Conservation (phyloP, 1,140 invertebrate genomes). For the Drosophila eugracilis region DNA sequence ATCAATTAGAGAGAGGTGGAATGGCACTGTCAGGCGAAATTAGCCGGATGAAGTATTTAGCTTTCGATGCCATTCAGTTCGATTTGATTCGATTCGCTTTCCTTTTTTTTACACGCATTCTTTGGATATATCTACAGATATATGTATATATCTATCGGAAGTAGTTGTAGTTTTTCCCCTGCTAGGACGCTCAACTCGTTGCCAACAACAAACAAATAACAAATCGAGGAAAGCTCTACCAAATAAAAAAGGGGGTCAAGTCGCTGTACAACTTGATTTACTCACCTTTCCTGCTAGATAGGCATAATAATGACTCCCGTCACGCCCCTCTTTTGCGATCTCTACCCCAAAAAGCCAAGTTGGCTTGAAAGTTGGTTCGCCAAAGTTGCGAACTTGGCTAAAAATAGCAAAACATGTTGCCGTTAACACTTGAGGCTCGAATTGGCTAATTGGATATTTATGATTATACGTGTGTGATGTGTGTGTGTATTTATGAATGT, state of each 20-base stretch:
- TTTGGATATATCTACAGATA: constrained; percentile 1
- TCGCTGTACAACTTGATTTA: constrained; percentile 67
- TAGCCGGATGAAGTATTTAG: constrained; percentile 76
- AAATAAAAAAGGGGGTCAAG: constrained; percentile 75
- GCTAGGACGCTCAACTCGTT: constrained; percentile 74
- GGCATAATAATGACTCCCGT: constrained; percentile 42
- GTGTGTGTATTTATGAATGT: too few species aligned
- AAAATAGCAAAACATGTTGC: constrained; percentile 76
- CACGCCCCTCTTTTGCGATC: constrained; percentile 10
- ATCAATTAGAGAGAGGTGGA: constrained; percentile 70
- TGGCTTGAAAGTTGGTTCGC: constrained; percentile 72
- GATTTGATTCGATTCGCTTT: constrained; percentile 26
- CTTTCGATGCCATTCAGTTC: constrained; percentile 43
- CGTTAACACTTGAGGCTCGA: constrained; percentile 80
- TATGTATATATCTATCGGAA: constrained; percentile 3
- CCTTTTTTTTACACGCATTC: constrained; percentile 34
- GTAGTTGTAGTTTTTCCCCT: constrained; percentile 1
- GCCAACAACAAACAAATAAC: constrained; percentile 80
- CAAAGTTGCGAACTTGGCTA: constrained; percentile 80
- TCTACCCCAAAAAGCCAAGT: neutral
- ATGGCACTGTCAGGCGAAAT: constrained; percentile 75
- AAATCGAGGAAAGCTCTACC: constrained; percentile 17
- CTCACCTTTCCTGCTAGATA: constrained; percentile 34
- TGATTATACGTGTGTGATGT: constrained; percentile 46
- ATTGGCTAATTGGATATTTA: constrained; percentile 82